A percentile compares a stretch with the other conserved stretches of the same genome.
phyloP scores from a whole-genome alignment of 2,797 vertebrate genomes.

The Botia kubotai region DNA sequence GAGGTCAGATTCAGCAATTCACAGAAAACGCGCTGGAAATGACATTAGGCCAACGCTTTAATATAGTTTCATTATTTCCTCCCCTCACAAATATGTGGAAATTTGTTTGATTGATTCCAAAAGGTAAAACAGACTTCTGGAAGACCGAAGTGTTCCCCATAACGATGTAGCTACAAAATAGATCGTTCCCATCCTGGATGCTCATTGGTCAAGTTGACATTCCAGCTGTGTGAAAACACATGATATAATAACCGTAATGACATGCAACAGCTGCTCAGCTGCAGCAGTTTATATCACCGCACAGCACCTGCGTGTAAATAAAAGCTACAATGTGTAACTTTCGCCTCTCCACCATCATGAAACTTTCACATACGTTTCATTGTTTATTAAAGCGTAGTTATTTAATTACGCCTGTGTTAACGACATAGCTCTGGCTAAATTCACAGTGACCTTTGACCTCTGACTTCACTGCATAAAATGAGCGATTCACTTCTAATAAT shows the following conservation, averaged over 20 bases:
- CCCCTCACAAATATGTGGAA: slow-evolving; percentile 13
- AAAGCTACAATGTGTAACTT: too few relatives aligned
- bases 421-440: background rate
- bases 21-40: background rate
- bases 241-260: too few relatives aligned
- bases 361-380: too few relatives aligned
- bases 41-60: background rate
- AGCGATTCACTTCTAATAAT: background rate
- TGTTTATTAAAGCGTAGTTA: too few relatives aligned
- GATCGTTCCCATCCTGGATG: background rate
- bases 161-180: background rate
- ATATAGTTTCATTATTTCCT: background rate
- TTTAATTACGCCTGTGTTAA: too few relatives aligned
- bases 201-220: background rate
- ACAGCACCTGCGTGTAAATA: too few relatives aligned
- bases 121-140: background rate
- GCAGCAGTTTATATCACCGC: too few relatives aligned
- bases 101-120: background rate
- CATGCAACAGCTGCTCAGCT: too few relatives aligned
- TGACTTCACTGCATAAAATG: background rate
- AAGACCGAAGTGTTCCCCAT: background rate
- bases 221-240: background rate
- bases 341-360: too few relatives aligned
- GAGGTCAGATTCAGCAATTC: background rate
- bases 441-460: background rate